Evolutionary conservation across 2,113 vertebrate genomes (phyloP).

Genomic region (Ceyx melanurus): DNA sequence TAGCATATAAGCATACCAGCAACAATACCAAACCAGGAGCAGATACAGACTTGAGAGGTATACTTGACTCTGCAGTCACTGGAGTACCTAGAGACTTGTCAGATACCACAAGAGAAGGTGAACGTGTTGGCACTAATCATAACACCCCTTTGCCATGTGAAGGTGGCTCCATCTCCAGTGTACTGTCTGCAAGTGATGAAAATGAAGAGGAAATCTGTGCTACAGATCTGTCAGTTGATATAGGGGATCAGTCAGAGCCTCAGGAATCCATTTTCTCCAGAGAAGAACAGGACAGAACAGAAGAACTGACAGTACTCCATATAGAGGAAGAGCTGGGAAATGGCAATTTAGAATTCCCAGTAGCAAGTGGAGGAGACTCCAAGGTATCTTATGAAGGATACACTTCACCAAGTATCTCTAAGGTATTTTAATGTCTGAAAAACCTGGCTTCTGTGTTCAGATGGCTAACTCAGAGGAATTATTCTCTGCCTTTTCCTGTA

Average conservation of each 20-base stretch:
- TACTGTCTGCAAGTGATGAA: conserved; percentile 53
- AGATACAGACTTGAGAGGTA: conserved; percentile 3
- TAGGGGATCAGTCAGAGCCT: conserved; percentile 46
- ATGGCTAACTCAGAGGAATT: neutral
- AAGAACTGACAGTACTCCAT: conserved; percentile 77
- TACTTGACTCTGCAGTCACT: neutral
- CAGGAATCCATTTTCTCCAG: conserved; percentile 39
- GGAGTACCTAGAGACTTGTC: neutral
- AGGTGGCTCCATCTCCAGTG: conserved; percentile 6
- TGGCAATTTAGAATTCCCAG: conserved; percentile 24
- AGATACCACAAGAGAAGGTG: neutral
- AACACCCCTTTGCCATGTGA: neutral
- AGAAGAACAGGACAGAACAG: conserved; percentile 28
- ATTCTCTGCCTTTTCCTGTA: neutral
- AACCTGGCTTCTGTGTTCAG: neutral
- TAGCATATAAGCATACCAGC: neutral
- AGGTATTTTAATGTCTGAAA: conserved; percentile 79
- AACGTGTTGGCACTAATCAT: neutral
- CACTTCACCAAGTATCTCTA: conserved; percentile 34
- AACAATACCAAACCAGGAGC: conserved; percentile 13
- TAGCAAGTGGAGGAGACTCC: conserved; percentile 53
- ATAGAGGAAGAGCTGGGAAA: conserved; percentile 80
- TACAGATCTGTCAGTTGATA: conserved; percentile 58
- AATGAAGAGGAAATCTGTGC: conserved; percentile 64
- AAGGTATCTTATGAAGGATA: conserved; percentile 67